A percentile compares a stretch with the other conserved stretches of the same genome.
Conservation (phyloP, 2,113 vertebrate genomes). For the Hippocampus comes region DNA sequence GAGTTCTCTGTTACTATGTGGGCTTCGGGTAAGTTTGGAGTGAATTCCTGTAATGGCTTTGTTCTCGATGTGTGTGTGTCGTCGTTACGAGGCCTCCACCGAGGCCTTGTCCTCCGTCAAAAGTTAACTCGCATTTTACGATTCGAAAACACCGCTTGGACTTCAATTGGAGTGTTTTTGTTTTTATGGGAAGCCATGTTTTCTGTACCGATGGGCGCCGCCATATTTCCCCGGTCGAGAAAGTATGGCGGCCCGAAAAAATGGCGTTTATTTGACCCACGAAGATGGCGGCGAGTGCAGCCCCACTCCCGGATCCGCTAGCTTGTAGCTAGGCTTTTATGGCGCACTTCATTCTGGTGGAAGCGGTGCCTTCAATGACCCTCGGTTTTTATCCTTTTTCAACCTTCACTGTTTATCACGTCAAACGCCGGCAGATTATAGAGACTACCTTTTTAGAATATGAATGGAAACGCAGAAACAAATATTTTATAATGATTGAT, state of each 20-base stretch:
- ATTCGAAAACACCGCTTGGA: slow-evolving; percentile 21
- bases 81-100: slow-evolving; percentile 62
- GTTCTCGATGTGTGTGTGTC: slow-evolving; percentile 49
- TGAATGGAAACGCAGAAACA: not conserved
- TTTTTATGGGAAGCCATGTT: slow-evolving; percentile 99
- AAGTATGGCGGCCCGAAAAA: slow-evolving; percentile 91
- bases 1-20: slow-evolving; percentile 99
- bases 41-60: slow-evolving; percentile 50
- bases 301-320: slow-evolving; percentile 63
- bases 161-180: slow-evolving; percentile 77
- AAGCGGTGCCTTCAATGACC: slow-evolving; percentile 60
- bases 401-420: not conserved
- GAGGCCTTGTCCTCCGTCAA: slow-evolving; percentile 74
- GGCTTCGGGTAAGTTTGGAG: slow-evolving; percentile 88
- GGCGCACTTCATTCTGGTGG: slow-evolving; percentile 80
- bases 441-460: not conserved
- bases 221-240: slow-evolving; percentile 97
- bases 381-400: slow-evolving; percentile 7
- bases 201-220: slow-evolving; percentile 89
- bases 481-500: not conserved
- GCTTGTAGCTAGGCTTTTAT: slow-evolving; percentile 81
- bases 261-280: slow-evolving; percentile 73
- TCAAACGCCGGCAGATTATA: not conserved
- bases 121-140: slow-evolving; percentile 30
- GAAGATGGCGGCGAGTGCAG: slow-evolving; percentile 82